phyloP scores from a whole-genome alignment of 2,888 invertebrate genomes.

The Neocrepidodera transversa region DNA sequence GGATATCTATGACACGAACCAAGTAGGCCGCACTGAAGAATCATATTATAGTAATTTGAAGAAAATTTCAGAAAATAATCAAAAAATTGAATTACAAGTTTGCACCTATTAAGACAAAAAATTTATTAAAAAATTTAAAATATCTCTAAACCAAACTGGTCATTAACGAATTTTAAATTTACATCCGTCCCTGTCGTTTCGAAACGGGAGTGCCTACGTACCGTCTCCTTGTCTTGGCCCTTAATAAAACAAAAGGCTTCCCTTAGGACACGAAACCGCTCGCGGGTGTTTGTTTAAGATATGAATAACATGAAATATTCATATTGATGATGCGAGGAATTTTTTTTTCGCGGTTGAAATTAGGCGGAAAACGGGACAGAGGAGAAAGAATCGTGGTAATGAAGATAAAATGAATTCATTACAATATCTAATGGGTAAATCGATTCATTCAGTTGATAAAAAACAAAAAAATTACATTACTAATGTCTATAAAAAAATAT shows the following conservation, averaged over 20 bases:
- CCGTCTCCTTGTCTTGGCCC: constrained; percentile 29
- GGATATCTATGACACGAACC: too few relatives aligned
- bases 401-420: constrained; percentile 17
- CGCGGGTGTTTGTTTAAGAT: constrained; percentile 44
- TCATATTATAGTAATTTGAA: too few relatives aligned
- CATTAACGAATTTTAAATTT: too few relatives aligned
- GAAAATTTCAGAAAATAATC: too few relatives aligned
- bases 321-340: constrained; percentile 29
- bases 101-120: too few relatives aligned
- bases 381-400: constrained; percentile 1
- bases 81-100: too few relatives aligned
- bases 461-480: too few relatives aligned
- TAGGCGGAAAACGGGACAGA: constrained; percentile 12
- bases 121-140: too few relatives aligned
- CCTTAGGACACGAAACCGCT: constrained; percentile 37
- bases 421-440: neutral
- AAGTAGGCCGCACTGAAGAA: too few relatives aligned
- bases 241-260: constrained; percentile 40
- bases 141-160: too few relatives aligned
- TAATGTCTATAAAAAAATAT: too few relatives aligned
- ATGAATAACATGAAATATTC: constrained; percentile 47
- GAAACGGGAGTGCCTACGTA: neutral
- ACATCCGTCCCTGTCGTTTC: neutral
- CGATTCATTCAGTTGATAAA: too few relatives aligned
- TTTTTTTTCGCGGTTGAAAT: constrained; percentile 22